Percentiles rank a stretch among this genome's conserved stretches.
Evolutionary conservation across 2,888 invertebrate species (phyloP).

Genomic region (Philaethria dido): DNA sequence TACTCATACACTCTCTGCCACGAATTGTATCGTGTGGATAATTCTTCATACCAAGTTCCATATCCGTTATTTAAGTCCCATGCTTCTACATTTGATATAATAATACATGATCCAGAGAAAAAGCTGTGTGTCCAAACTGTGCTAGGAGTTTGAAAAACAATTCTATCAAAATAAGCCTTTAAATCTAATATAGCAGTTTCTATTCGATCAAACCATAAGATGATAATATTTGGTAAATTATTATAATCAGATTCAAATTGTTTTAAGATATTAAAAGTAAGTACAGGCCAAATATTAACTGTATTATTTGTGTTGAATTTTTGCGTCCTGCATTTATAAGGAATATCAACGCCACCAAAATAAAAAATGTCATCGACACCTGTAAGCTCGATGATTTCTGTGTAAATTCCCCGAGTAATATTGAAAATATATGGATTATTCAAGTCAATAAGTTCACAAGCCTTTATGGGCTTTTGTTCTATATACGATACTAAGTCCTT

Average conservation of each 20-base stretch:
- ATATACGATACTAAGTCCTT: constrained; percentile 88
- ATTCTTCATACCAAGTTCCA: constrained; percentile 90
- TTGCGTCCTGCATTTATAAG: constrained; percentile 88
- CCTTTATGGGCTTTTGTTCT: constrained; percentile 85
- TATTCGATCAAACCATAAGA: constrained; percentile 63
- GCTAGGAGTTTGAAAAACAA: constrained; percentile 83
- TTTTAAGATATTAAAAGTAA: constrained; percentile 84
- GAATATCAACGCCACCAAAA: constrained; percentile 90
- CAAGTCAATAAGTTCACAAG: constrained; percentile 91
- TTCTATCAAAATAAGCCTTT: constrained; percentile 51
- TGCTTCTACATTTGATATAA: constrained; percentile 92
- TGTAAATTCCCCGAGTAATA: constrained; percentile 87
- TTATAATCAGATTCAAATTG: constrained; percentile 82
- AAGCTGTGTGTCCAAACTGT: constrained; percentile 85
- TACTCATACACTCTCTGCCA: constrained; percentile 94
- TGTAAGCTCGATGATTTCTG: constrained; percentile 88
- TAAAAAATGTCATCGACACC: constrained; percentile 91
- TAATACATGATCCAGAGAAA: constrained; percentile 85
- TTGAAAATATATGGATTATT: constrained; percentile 88
- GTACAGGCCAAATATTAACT: constrained; percentile 88
- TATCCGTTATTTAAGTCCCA: constrained; percentile 94
- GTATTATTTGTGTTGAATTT: constrained; percentile 86
- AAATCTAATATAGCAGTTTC: constrained; percentile 59
- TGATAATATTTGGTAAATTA: constrained; percentile 58
- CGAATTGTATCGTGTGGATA: constrained; percentile 90